Evolutionary conservation across 1,140 invertebrate species (phyloP).

Genomic region (Polypedilum vanderplanki): DNA sequence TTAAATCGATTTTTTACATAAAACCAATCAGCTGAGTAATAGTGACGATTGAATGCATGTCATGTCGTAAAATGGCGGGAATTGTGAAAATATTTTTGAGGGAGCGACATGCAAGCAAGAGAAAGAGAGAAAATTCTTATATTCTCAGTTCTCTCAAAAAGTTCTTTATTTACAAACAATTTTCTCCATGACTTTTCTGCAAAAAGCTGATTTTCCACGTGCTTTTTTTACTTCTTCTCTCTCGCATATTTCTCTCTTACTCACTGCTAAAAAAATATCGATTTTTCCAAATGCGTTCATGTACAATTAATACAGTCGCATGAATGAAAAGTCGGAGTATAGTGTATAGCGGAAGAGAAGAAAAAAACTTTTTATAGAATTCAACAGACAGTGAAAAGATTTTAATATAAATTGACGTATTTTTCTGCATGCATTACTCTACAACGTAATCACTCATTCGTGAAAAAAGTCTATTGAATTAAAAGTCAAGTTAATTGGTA

Average conservation of each 20-base stretch:
- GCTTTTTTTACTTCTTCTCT: background rate
- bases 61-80: too few species aligned
- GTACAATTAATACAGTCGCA: background rate
- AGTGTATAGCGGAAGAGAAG: background rate
- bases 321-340: background rate
- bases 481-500: background rate
- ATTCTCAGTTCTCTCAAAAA: background rate
- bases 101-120: background rate
- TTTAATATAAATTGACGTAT: background rate
- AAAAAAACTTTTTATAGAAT: background rate
- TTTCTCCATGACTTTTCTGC: background rate
- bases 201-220: background rate
- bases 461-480: background rate
- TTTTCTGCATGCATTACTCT: background rate
- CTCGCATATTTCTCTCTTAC: background rate
- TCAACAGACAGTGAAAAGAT: background rate
- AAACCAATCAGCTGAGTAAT: too few species aligned
- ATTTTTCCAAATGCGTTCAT: background rate
- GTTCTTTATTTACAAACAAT: background rate
- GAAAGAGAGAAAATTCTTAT: background rate
- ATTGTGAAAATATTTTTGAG: background rate
- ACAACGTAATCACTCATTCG: background rate
- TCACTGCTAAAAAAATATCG: constrained; percentile 3
- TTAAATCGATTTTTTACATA: too few species aligned
- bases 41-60: too few species aligned